Conservation (phyloP, 2,113 vertebrate species). For the Oryzias melastigma region DNA sequence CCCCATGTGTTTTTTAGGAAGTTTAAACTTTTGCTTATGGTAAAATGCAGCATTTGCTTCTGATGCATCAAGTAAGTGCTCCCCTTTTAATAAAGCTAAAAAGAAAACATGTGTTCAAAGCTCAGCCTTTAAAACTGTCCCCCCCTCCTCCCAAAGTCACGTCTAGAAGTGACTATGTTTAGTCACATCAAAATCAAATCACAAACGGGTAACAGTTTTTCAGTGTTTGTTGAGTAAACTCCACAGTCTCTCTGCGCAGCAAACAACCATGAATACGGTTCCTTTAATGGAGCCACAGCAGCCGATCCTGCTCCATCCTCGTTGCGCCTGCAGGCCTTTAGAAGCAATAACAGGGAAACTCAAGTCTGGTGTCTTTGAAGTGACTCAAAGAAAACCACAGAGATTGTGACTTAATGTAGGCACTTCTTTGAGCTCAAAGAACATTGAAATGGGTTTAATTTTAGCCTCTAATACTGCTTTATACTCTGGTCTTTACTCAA, state of each 20-base stretch:
- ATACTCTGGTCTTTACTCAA: too few relatives aligned
- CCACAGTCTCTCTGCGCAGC: conserved; percentile 34
- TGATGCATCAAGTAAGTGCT: background rate
- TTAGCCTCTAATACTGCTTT: background rate
- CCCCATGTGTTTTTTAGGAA: too few relatives aligned
- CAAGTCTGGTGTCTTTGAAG: conserved; percentile 63
- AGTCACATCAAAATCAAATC: conserved; percentile 20
- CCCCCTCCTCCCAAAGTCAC: conserved; percentile 4
- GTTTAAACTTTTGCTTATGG: too few relatives aligned
- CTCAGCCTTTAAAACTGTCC: conserved; percentile 7
- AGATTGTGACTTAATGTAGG: conserved; percentile 45
- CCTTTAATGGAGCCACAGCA: conserved; percentile 29
- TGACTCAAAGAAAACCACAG: conserved; percentile 50
- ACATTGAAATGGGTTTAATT: conserved; percentile 19
- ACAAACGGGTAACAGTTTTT: conserved; percentile 41
- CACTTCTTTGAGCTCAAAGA: conserved; percentile 32
- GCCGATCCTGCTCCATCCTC: conserved; percentile 35
- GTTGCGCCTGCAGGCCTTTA: conserved; percentile 30
- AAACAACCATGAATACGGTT: conserved; percentile 34
- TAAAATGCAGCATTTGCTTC: background rate
- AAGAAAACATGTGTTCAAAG: conserved; percentile 5
- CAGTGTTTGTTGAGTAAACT: conserved; percentile 58
- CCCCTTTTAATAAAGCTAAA: background rate
- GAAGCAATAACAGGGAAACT: conserved; percentile 46
- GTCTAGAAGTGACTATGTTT: conserved; percentile 15